These are phyloP conservation scores for Tenthredo amoena DNA, from an alignment of 2,888 invertebrate species.

Conservation along the genomic window DNA sequence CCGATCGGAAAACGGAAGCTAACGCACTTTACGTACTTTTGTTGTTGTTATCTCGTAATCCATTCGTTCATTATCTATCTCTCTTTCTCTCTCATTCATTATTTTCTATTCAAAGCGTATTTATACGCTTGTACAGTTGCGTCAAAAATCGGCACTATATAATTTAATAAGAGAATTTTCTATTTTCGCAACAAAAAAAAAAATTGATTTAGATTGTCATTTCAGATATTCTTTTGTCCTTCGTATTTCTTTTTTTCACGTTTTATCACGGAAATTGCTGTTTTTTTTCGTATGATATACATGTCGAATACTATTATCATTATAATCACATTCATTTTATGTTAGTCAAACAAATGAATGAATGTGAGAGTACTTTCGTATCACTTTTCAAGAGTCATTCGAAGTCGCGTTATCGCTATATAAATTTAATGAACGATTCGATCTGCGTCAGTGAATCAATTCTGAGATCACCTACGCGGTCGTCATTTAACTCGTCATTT, in stretches of 20 bases:
- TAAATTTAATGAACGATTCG: not conserved
- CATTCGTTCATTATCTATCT: not conserved
- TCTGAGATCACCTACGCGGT: slow-evolving; percentile 2
- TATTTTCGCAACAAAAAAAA: too few species aligned
- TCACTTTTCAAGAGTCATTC: not conserved
- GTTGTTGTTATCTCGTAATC: not conserved
- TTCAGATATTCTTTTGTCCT: too few species aligned
- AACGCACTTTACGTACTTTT: not conserved
- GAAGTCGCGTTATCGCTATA: not conserved
- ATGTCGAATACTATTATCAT: too few species aligned
- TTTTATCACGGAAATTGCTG: too few species aligned
- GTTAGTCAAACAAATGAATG: not conserved
- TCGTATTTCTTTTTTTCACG: not conserved
- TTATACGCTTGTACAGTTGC: not conserved
- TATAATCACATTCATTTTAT: not conserved
- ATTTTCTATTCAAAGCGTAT: not conserved
- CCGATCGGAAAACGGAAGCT: not conserved
- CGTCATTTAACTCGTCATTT: not conserved
- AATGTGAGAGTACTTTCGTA: not conserved
- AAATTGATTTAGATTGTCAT: too few species aligned
- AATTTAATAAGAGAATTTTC: too few species aligned
- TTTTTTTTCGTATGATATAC: too few species aligned
- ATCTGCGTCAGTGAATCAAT: not conserved
- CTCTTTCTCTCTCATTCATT: not conserved
- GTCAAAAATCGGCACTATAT: not conserved